phyloP scores from a whole-genome alignment of 2,888 invertebrate genomes.

The Drosophila anceps region DNA sequence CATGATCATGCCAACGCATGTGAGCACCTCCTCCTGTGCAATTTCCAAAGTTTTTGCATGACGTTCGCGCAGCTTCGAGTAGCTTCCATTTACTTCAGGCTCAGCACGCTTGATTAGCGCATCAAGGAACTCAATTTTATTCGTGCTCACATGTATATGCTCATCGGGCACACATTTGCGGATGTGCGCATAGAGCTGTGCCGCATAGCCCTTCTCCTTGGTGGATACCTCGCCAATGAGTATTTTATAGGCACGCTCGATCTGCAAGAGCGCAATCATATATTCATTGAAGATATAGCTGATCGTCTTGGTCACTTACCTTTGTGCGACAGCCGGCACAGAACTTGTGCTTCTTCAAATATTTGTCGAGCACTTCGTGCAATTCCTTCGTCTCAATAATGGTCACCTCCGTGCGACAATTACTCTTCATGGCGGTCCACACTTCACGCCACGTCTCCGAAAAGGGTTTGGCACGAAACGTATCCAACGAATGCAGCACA shows the following conservation, averaged over 20 bases:
- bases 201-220: slow-evolving; percentile 95
- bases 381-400: slow-evolving; percentile 94
- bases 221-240: slow-evolving; percentile 94
- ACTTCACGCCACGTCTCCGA: slow-evolving; percentile 92
- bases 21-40: slow-evolving; percentile 97
- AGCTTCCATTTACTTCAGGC: slow-evolving; percentile 92
- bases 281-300: background rate
- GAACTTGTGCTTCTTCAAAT: slow-evolving; percentile 96
- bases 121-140: slow-evolving; percentile 94
- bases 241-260: slow-evolving; percentile 92
- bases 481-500: slow-evolving; percentile 95
- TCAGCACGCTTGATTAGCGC: slow-evolving; percentile 95
- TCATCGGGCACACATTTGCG: slow-evolving; percentile 93
- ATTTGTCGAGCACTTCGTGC: slow-evolving; percentile 94
- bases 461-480: slow-evolving; percentile 91
- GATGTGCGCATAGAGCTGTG: slow-evolving; percentile 94
- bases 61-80: slow-evolving; percentile 91
- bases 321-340: slow-evolving; percentile 97
- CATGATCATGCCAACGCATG: slow-evolving; percentile 96
- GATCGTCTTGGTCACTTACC: slow-evolving; percentile 86
- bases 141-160: slow-evolving; percentile 94
- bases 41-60: slow-evolving; percentile 99
- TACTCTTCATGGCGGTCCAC: slow-evolving; percentile 93
- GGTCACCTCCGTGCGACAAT: slow-evolving; percentile 93
- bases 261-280: slow-evolving; percentile 83